Evolutionary conservation across 2,888 invertebrate genomes (phyloP), one percentile per base, ranked within the genome.

Genomic region (Catocala fraxini): DNA sequence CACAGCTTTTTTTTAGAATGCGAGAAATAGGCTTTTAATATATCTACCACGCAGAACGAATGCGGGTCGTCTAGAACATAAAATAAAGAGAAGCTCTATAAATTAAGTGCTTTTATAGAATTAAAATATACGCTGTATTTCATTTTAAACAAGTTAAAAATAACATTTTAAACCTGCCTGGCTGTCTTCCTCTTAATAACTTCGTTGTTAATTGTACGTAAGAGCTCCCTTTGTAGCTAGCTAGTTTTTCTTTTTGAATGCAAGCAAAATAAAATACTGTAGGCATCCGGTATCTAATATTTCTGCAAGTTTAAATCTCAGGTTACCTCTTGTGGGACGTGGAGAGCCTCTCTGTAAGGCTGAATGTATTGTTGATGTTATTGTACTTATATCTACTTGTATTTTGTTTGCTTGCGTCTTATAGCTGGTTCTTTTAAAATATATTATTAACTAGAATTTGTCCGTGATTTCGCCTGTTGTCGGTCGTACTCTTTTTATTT

Each of bases 121-220:
- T 39, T 9, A 39, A 39, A 39, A 39, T 39, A 39, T 39, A 39
- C 35, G 9, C 6, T 9, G 46, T 13, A 13, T 46, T 39, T 39
- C 35, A 39, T 39, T 39, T 39, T 6, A 39, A 39, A 39, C 35
- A 39, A 39, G 35, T 39, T 35, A 39, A 39, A 39, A 39, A 39
- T 39, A 39, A 46, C 15, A 46, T 46, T 46, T 15, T 13, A 46
- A 15, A 13, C 15, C 15, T 46, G 1, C 46, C 15, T n/a, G 9
- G 10, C 25, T 5, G 48, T 13, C 68, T 75, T 71, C 71, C 65
- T 65, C 72, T 71, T 73, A 75, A 73, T 49, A 45, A 51, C 60
- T 65, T 51, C 47, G 56, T 65, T 65, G 65, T 71, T 71, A 71
- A 71, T 75, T 64, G 75, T 65, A 34, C 60, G 71, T 65, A 71